A percentile compares a stretch with the other conserved stretches of the same genome.
Evolutionary conservation across 2,113 vertebrate species (phyloP).

Genomic region (Callionymus lyra): DNA sequence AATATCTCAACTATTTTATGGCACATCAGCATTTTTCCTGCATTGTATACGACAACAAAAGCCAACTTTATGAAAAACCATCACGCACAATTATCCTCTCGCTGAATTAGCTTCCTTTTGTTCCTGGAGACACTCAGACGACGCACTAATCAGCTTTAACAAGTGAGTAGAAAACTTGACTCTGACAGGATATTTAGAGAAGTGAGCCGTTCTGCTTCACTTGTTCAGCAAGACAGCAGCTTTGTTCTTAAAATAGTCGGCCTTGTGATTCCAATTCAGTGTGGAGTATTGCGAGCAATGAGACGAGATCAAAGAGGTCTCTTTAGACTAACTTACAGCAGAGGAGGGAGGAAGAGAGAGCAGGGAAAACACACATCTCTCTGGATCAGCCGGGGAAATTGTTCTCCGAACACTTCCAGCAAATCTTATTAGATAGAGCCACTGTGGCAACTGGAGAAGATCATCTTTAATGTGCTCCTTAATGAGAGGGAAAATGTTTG

Average conservation of each 20-base stretch:
- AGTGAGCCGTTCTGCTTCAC: constrained; percentile 32
- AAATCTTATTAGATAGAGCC: constrained; percentile 61
- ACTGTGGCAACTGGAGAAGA: constrained; percentile 51
- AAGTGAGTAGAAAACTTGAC: constrained; percentile 13
- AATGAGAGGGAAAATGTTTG: constrained; percentile 69
- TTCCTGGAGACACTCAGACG: too few relatives aligned
- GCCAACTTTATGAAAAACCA: not conserved
- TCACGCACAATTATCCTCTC: too few relatives aligned
- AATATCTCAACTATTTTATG: too few relatives aligned
- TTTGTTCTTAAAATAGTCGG: constrained; percentile 66
- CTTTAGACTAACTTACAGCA: constrained; percentile 57
- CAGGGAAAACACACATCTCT: constrained; percentile 45
- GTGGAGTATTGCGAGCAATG: constrained; percentile 56
- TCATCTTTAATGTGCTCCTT: constrained; percentile 61
- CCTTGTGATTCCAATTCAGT: constrained; percentile 58
- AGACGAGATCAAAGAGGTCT: constrained; percentile 65
- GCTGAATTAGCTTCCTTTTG: too few relatives aligned
- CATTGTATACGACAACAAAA: not conserved
- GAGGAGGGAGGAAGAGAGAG: constrained; percentile 27
- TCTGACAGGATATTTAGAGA: constrained; percentile 27
- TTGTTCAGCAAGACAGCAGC: constrained; percentile 49
- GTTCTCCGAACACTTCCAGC: constrained; percentile 44
- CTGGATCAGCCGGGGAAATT: constrained; percentile 57
- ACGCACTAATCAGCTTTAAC: constrained; percentile 1
- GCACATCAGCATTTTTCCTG: too few relatives aligned